Percentiles rank a stretch among this genome's conserved stretches.
phyloP scores from a whole-genome alignment of 1,140 invertebrate genomes.

The Elymnias hypermnestra region DNA sequence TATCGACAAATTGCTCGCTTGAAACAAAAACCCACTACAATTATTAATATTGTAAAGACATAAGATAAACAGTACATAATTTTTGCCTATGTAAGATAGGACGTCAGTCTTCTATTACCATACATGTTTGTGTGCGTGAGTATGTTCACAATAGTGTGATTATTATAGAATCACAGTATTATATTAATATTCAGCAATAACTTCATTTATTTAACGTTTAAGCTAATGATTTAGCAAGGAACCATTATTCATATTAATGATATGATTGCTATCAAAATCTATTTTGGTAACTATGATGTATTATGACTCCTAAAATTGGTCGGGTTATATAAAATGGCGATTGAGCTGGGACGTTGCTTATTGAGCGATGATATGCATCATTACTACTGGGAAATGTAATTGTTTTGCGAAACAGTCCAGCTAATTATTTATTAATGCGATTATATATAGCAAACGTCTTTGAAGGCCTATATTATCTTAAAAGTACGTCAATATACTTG shows the following conservation, averaged over 20 bases:
- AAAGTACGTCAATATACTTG: too few relatives aligned
- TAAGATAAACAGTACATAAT: neutral
- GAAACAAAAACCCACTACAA: conserved; percentile 8
- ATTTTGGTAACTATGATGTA: neutral
- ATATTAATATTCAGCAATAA: too few relatives aligned
- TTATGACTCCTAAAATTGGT: conserved; percentile 11
- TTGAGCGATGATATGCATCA: conserved; percentile 26
- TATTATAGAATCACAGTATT: conserved; percentile 1
- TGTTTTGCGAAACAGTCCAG: too few relatives aligned
- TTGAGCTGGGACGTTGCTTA: conserved; percentile 27
- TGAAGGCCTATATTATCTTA: too few relatives aligned
- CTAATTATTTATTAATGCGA: too few relatives aligned
- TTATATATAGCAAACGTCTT: too few relatives aligned
- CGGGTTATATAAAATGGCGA: conserved; percentile 42
- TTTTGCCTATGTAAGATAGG: conserved; percentile 9
- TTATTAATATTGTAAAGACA: neutral
- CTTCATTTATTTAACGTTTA: too few relatives aligned
- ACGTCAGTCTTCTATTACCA: conserved; percentile 17
- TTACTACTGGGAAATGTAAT: too few relatives aligned
- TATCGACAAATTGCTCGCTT: conserved; percentile 30
- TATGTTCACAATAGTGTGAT: conserved; percentile 21
- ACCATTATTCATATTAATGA: too few relatives aligned
- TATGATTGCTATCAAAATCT: too few relatives aligned
- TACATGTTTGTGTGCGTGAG: conserved; percentile 24
- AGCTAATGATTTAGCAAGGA: too few relatives aligned